phyloP scores from a whole-genome alignment of 53 echinoderm and acorn worm species.

The Antedon mediterranea region DNA sequence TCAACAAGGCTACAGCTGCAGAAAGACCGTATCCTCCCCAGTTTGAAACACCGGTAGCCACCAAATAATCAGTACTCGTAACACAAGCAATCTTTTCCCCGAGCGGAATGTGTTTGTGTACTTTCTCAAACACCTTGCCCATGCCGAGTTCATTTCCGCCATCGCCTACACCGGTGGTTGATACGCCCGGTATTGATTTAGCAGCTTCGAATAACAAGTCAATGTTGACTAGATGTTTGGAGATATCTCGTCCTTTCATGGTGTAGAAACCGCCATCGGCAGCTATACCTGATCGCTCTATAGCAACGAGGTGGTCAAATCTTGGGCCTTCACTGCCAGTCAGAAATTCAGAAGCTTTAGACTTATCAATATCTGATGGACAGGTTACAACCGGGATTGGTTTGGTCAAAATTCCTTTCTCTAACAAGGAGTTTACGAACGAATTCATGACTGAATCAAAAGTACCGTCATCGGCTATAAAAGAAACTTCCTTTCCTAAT shows the following conservation, averaged over 20 bases:
- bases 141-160: conserved; percentile 72
- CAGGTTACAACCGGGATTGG: conserved; percentile 40
- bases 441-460: not conserved
- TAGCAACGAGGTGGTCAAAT: conserved; percentile 72
- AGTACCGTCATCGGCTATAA: not conserved
- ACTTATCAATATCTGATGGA: conserved; percentile 30
- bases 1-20: conserved; percentile 44
- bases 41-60: conserved; percentile 61
- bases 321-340: conserved; percentile 15
- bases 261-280: conserved; percentile 44
- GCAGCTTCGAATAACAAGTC: conserved; percentile 67
- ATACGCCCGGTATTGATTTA: conserved; percentile 31
- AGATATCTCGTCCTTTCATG: conserved; percentile 16
- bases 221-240: conserved; percentile 21
- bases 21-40: conserved; percentile 83
- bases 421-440: not conserved
- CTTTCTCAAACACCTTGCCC: conserved; percentile 53
- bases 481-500: conserved; percentile 9
- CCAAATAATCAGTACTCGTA: conserved; percentile 18
- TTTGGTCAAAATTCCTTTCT: conserved; percentile 14
- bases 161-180: conserved; percentile 69
- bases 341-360: conserved; percentile 34
- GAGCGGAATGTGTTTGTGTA: conserved; percentile 22
- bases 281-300: conserved; percentile 44
- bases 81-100: conserved; percentile 37